A percentile compares a stretch with the other conserved stretches of the same genome.
Conservation (phyloP, 1,140 invertebrate genomes). For the Cardiocondyla obscurior region DNA sequence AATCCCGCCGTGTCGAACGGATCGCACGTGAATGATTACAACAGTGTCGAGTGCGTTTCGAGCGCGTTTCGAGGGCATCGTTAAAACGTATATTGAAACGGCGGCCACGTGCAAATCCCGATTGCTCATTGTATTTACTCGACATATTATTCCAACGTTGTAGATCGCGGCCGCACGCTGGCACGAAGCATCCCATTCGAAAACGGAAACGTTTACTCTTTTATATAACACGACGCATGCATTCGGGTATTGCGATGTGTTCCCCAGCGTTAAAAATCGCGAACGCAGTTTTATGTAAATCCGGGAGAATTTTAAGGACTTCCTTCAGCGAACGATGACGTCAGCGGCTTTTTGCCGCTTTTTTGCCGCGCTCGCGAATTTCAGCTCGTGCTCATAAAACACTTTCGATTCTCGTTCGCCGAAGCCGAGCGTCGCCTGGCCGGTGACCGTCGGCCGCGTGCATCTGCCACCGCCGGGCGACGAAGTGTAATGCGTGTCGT, state of each 20-base stretch:
- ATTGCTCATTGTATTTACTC: slow-evolving; percentile 20
- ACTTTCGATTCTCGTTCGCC: slow-evolving; percentile 34
- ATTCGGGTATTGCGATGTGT: too few species aligned
- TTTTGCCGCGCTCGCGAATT: background rate
- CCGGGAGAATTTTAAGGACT: background rate
- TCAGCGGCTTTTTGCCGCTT: background rate
- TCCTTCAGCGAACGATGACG: background rate
- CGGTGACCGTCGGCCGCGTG: background rate
- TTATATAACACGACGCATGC: too few species aligned
- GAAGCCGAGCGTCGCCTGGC: background rate
- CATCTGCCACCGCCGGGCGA: slow-evolving; percentile 20
- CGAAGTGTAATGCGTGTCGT: slow-evolving; percentile 21
- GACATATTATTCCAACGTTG: background rate
- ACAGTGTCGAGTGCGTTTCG: slow-evolving; percentile 17
- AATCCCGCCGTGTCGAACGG: background rate
- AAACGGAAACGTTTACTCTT: too few species aligned
- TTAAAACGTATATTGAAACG: slow-evolving; percentile 8
- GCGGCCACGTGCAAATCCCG: slow-evolving; percentile 11
- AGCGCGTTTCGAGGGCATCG: slow-evolving; percentile 21
- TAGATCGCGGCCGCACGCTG: background rate
- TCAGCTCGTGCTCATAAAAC: background rate
- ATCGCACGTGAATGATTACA: slow-evolving; percentile 30
- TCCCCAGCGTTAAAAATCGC: background rate
- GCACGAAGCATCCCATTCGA: too few species aligned
- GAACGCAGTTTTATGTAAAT: background rate